Evolutionary conservation across 2,888 invertebrate species (phyloP).

Genomic region (Lycophotia porphyrea): DNA sequence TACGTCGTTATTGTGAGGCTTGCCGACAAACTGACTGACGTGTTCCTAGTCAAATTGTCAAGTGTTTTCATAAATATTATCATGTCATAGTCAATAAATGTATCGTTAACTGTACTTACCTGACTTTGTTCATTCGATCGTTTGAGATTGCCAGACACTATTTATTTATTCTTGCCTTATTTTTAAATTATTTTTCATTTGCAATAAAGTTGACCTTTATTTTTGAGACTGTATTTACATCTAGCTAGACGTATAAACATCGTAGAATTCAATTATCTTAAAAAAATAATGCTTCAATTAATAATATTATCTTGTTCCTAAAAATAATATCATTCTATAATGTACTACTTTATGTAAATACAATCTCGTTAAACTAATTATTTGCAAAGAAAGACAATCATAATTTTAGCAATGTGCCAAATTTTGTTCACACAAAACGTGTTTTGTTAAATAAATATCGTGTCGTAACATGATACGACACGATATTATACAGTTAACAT

Average conservation of each 20-base stretch:
- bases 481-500: slow-evolving; percentile 17
- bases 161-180: slow-evolving; percentile 61
- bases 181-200: slow-evolving; percentile 43
- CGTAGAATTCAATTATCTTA: slow-evolving; percentile 40
- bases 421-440: slow-evolving; percentile 37
- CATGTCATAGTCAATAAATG: slow-evolving; percentile 25
- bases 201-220: slow-evolving; percentile 6
- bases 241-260: slow-evolving; percentile 32
- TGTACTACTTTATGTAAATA: slow-evolving; percentile 48
- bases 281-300: slow-evolving; percentile 36
- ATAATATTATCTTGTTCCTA: slow-evolving; percentile 26
- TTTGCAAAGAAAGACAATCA: slow-evolving; percentile 38
- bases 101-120: slow-evolving; percentile 67
- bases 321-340: slow-evolving; percentile 27
- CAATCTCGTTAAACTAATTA: slow-evolving; percentile 25
- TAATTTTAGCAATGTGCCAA: slow-evolving; percentile 75
- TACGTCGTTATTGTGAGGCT: slow-evolving; percentile 46
- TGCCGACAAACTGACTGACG: slow-evolving; percentile 54
- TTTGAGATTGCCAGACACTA: slow-evolving; percentile 34
- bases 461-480: slow-evolving; percentile 16
- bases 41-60: slow-evolving; percentile 64
- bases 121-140: slow-evolving; percentile 39
- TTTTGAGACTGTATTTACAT: slow-evolving; percentile 52
- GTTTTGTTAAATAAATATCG: too few relatives aligned
- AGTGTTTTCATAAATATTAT: slow-evolving; percentile 39